phyloP scores from a whole-genome alignment of 2,113 vertebrate species.

The Zeus faber region DNA sequence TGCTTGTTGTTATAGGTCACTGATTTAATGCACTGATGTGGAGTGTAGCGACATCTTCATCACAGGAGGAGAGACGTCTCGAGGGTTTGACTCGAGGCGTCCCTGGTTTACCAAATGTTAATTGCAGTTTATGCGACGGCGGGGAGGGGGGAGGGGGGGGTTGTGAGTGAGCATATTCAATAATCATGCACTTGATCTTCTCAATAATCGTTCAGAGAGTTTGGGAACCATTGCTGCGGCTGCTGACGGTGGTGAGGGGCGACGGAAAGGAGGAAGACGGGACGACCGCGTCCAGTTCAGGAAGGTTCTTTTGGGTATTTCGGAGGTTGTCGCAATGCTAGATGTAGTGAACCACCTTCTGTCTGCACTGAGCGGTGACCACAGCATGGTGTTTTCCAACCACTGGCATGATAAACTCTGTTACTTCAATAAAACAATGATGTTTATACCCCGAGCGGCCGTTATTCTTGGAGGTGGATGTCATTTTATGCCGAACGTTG shows the following conservation, averaged over 20 bases:
- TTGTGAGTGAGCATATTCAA: not conserved
- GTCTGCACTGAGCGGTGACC: constrained; percentile 57
- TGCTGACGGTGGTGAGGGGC: not conserved
- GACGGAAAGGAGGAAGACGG: constrained; percentile 14
- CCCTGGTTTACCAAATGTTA: not conserved
- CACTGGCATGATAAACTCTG: constrained; percentile 65
- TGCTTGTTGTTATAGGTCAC: constrained; percentile 19
- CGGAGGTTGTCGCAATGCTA: constrained; percentile 22
- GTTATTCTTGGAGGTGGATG: not conserved
- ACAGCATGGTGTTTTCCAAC: constrained; percentile 59
- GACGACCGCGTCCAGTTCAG: constrained; percentile 11
- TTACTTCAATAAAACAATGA: constrained; percentile 63
- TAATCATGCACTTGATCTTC: not conserved
- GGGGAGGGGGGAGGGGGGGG: too few relatives aligned
- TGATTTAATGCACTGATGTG: constrained; percentile 31
- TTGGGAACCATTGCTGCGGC: constrained; percentile 33
- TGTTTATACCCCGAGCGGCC: constrained; percentile 47
- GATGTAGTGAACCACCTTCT: constrained; percentile 44
- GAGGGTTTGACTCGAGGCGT: not conserved
- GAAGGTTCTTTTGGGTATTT: constrained; percentile 18
- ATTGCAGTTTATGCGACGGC: not conserved
- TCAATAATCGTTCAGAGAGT: too few relatives aligned
- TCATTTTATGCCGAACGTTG: not conserved
- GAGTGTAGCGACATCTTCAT: constrained; percentile 8
- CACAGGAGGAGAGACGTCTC: not conserved